Base-by-base conservation (phyloP, 2,113 vertebrate species). In the Megaceryle torquata region DNA sequence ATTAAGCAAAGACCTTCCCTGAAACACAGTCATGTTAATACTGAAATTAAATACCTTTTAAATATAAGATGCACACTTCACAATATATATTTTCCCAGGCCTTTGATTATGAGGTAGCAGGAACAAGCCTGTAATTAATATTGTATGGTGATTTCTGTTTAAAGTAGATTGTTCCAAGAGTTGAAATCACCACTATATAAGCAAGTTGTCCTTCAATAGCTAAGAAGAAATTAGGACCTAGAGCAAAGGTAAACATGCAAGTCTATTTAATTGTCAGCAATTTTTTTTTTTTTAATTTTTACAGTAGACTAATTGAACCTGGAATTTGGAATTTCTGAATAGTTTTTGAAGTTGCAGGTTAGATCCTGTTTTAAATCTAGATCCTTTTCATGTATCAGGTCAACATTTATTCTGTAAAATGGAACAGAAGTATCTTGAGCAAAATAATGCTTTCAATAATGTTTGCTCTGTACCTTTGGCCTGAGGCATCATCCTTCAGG, bases 11-110 rank as follows among this genome's bases (percentile, higher is more conserved):
- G 14, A 11, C 39, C 43, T 93, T 88, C 48, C 60, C 72, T 88
- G 60, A 92, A 92, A 94, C 50, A 64, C 51, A 71, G 33, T 46
- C 71, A 43, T 20, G 31, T 31, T 65, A 83, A 81, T 86, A 88
- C 35, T 92, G 46, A 93, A 91, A 91, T 92, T 77, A 81, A 86
- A 70, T 88, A 91, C 20, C 63, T 93, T 81, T 93, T 64, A 92
- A 81, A 93, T 84, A 64, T 60, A 82, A 92, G 83, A 48, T 86
- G 31, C 18, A 43, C 24, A 33, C 72, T 68, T 60, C 77, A 84
- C 72, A 91, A 48, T 71, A 68, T 14, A 53, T 43, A 71, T 90
- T 91, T 61, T 86, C 91, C 39, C 74, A 85, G 61, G 72, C 33
- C 77, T 95, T 92, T 91, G 81, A 78, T 95, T 95, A 89, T 56